These are phyloP conservation scores for Drosophila lutescens DNA, from an alignment of 2,888 invertebrate genomes.

Conservation along the genomic window DNA sequence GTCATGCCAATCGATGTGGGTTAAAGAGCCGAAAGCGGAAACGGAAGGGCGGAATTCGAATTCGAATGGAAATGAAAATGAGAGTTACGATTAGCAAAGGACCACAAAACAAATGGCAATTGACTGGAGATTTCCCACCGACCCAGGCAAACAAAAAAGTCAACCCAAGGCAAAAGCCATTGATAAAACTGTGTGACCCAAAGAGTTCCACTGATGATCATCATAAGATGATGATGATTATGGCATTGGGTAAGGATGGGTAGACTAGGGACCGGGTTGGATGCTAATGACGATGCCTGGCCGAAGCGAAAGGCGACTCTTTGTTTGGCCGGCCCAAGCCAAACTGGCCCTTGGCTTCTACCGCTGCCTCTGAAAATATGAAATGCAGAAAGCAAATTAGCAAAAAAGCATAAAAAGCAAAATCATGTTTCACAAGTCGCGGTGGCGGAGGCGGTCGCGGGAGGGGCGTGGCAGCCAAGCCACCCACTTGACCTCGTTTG, in stretches of 20 bases:
- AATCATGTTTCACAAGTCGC: conserved; percentile 77
- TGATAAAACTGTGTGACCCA: conserved; percentile 37
- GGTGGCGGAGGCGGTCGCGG: conserved; percentile 12
- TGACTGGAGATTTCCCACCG: conserved; percentile 18
- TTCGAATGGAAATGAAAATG: conserved; percentile 8
- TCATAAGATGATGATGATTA: conserved; percentile 16
- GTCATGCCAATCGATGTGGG: background rate
- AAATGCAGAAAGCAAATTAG: conserved; percentile 73
- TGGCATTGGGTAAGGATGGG: background rate
- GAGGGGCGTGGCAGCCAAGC: conserved; percentile 24
- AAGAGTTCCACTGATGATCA: conserved; percentile 13
- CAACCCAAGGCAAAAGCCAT: conserved; percentile 34
- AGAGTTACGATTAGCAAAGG: conserved; percentile 33
- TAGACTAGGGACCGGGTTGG: conserved; percentile 4
- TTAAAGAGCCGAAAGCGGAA: background rate
- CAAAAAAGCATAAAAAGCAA: conserved; percentile 73
- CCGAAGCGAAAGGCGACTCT: conserved; percentile 14
- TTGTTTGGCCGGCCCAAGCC: conserved; percentile 6
- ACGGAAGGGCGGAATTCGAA: conserved; percentile 3
- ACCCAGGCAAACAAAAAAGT: conserved; percentile 22
- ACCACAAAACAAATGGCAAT: conserved; percentile 29
- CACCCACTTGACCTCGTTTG: conserved; percentile 76
- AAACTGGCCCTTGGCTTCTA: conserved; percentile 46
- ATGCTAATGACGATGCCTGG: conserved; percentile 30
- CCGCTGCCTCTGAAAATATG: conserved; percentile 44